These are phyloP conservation scores for Rhombomys opimus DNA, from an alignment of 2,113 vertebrate species.

Conservation along the genomic window DNA sequence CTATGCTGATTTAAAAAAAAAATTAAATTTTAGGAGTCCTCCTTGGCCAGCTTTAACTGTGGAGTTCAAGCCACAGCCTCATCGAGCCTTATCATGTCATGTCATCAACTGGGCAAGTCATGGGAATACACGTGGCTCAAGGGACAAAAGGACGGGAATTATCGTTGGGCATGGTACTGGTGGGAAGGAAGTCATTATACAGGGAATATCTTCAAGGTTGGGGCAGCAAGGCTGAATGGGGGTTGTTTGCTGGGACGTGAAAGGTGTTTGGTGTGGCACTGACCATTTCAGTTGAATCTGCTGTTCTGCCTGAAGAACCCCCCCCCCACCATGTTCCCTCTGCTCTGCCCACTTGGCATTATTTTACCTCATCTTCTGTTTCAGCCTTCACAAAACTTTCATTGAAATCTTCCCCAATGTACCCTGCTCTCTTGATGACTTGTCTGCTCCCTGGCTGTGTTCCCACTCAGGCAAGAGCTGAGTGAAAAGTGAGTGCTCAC, in stretches of 20 bases:
- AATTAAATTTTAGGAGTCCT: not conserved
- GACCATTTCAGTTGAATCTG: fast-evolving
- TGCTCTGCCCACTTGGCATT: fast-evolving
- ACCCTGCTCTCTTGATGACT: not conserved
- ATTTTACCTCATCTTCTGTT: not conserved
- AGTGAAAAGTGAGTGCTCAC: fast-evolving
- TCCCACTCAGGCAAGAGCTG: not conserved
- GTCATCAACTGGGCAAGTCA: too few species aligned
- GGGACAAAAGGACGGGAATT: too few species aligned
- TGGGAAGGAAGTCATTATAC: not conserved
- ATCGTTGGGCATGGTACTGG: too few species aligned
- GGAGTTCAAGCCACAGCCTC: not conserved
- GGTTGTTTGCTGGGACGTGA: fast-evolving
- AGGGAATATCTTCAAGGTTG: not conserved
- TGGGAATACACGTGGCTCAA: not conserved
- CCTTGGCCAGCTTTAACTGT: not conserved
- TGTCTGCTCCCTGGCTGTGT: not conserved
- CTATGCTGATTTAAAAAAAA: too few species aligned
- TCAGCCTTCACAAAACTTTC: not conserved
- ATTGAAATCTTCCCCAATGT: not conserved
- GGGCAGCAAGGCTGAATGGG: fast-evolving
- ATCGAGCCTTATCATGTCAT: too few species aligned
- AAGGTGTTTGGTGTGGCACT: not conserved
- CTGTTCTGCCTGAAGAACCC: not conserved
- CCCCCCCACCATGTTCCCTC: not conserved